Conservation (phyloP, 2,113 vertebrate genomes). For the Bujurquina vittata region DNA sequence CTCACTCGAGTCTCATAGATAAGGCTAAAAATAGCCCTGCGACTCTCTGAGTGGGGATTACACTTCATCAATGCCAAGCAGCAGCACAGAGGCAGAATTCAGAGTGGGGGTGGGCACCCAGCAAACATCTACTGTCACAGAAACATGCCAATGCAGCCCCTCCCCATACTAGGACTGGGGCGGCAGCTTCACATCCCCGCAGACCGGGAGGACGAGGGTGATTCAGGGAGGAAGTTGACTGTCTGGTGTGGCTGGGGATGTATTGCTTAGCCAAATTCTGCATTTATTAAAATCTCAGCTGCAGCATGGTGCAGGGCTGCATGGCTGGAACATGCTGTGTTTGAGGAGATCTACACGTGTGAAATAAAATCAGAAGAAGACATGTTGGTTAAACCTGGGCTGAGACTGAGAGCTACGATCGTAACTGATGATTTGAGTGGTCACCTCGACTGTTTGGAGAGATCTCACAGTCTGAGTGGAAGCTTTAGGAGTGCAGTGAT, state of each 20-base stretch:
- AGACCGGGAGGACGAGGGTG: not conserved
- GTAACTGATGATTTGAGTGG: not conserved
- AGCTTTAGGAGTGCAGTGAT: not conserved
- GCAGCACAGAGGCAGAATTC: conserved; percentile 41
- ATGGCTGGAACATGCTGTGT: not conserved
- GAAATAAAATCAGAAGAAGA: fast-evolving
- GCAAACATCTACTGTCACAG: not conserved
- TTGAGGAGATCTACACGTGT: not conserved
- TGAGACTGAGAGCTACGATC: not conserved
- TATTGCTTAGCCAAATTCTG: not conserved
- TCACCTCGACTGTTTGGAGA: not conserved
- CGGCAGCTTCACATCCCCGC: not conserved
- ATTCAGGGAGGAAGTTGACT: not conserved
- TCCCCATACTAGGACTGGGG: not conserved
- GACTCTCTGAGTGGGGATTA: conserved; percentile 69
- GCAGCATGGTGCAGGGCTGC: not conserved
- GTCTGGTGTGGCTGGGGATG: not conserved
- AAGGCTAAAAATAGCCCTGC: conserved; percentile 71
- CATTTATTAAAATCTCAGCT: not conserved
- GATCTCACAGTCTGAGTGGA: not conserved
- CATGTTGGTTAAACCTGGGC: not conserved
- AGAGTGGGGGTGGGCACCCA: not conserved
- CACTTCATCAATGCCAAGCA: conserved; percentile 71
- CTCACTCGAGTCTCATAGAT: conserved; percentile 55
- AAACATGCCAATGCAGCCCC: conserved; percentile 7